Base-by-base conservation (phyloP, 2,888 invertebrate species). In the Drosophila percnosoma region DNA sequence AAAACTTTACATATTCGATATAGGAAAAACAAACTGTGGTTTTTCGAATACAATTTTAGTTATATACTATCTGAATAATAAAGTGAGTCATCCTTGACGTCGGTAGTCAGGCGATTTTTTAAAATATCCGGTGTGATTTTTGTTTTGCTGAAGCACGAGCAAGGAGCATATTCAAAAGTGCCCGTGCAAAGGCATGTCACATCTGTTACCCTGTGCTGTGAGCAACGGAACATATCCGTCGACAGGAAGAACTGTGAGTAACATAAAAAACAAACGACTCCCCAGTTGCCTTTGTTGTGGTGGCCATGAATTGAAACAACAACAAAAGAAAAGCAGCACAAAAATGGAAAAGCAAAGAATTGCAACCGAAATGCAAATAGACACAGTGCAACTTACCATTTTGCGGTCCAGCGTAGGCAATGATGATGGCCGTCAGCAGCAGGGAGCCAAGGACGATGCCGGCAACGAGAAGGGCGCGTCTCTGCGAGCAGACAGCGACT, bases 381-480 rank as follows among this genome's bases (percentile, higher is more conserved):
- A 75, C 70, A 72, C 78, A 82, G 69, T 75, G 78, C 80, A 89
- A 93, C 94, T 94, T 93, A 97, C 97, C 96, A 91, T 96, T 95
- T 93, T 96, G 96, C 66, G 98, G 98, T 80, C 97, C 96, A 62
- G 98, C 98, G 92, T 98, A 98, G 66, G 98, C 98, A 74, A 98
- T 97, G 78, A 98, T 95, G 77, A 98, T 94, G 49, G 98, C 97
- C 65, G 97, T 96, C 83, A 96, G 95, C 92, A 98, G 96, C 87
- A 98, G 95, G 38, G 96, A 95, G 7, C 96, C 95, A 91, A 98
- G 95, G 42, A 97, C 96, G 69, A 96, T 93, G 57, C 96, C 96
- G 55, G 97, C 96, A 73, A 98, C 95, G 90, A 96, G 96, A 11
- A 98, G 94, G 45, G 98, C 98, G 82, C 96, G 95, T 72, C 97